phyloP scores from a whole-genome alignment of 2,113 vertebrate species.

The Cyphomyrus discorhynchus region DNA sequence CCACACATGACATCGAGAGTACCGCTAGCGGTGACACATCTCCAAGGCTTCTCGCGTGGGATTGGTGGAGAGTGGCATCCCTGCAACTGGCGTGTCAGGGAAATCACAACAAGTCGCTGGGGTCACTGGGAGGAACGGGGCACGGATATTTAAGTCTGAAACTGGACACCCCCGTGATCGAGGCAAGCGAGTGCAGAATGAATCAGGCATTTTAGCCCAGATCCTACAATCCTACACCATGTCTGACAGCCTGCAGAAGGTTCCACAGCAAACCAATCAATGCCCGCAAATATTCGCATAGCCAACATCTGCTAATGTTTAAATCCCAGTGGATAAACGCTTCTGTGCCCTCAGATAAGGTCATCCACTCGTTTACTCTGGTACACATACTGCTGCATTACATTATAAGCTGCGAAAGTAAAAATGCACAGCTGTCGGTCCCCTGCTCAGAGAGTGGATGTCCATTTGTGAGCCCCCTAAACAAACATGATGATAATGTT shows the following conservation, averaged over 20 bases:
- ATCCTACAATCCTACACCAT: neutral
- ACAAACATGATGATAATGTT: neutral
- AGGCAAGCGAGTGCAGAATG: neutral
- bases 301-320: neutral
- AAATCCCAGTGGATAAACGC: neutral
- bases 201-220: neutral
- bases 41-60: neutral
- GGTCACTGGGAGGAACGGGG: neutral
- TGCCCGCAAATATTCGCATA: neutral
- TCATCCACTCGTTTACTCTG: neutral
- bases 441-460: neutral
- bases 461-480: neutral
- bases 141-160: neutral
- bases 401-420: neutral
- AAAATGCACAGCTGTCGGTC: neutral
- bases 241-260: neutral
- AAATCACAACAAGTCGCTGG: neutral
- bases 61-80: neutral
- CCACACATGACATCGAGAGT: neutral
- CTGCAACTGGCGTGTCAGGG: neutral
- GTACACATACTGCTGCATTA: neutral
- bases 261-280: neutral
- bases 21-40: neutral
- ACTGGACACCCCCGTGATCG: neutral
- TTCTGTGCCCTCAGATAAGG: neutral